A percentile compares a stretch with the other conserved stretches of the same genome.
These are phyloP conservation scores for Bradypodion pumilum DNA, from an alignment of 2,797 vertebrate species.

Conservation along the genomic window DNA sequence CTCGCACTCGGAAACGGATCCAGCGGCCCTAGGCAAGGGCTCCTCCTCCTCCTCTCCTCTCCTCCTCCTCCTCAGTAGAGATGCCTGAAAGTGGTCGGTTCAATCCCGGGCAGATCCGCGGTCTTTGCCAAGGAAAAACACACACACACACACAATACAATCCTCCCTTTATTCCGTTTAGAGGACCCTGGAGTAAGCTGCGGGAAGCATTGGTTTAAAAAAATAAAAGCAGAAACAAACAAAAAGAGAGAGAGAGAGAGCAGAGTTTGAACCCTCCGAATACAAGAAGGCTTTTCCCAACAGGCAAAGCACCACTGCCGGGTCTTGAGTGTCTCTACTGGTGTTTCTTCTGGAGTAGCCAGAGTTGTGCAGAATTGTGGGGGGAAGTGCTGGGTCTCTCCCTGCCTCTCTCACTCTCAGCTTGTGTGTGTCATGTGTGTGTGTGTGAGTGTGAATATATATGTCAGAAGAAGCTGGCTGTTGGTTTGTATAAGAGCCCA, in stretches of 20 bases:
- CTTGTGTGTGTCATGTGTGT: slow-evolving; percentile 70
- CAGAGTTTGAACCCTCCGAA: slow-evolving; percentile 73
- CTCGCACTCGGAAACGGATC: slow-evolving; percentile 61
- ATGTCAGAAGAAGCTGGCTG: slow-evolving; percentile 85
- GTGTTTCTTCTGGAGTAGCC: slow-evolving; percentile 73
- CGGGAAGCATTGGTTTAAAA: slow-evolving; percentile 45
- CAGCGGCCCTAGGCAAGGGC: slow-evolving; percentile 20
- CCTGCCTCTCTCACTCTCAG: slow-evolving; percentile 51
- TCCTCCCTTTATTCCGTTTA: slow-evolving; percentile 51
- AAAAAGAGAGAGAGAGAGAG: slow-evolving; percentile 1
- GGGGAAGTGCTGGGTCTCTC: slow-evolving; percentile 80
- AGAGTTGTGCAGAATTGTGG: slow-evolving; percentile 74
- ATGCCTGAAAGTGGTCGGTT: neutral
- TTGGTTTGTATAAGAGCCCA: slow-evolving; percentile 91
- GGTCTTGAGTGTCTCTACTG: slow-evolving; percentile 75
- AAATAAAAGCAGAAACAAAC: neutral
- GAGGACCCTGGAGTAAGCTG: slow-evolving; percentile 63
- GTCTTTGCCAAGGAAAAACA: neutral
- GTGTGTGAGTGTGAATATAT: slow-evolving; percentile 52
- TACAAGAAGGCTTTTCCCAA: slow-evolving; percentile 72
- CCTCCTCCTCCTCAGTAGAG: neutral
- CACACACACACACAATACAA: no score
- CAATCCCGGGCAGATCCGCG: neutral
- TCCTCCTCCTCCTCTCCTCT: neutral
- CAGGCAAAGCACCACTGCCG: slow-evolving; percentile 70